Percentiles rank a stretch among this genome's conserved stretches.
phyloP scores from a whole-genome alignment of 1,140 invertebrate genomes.

The Onthophagus taurus region DNA sequence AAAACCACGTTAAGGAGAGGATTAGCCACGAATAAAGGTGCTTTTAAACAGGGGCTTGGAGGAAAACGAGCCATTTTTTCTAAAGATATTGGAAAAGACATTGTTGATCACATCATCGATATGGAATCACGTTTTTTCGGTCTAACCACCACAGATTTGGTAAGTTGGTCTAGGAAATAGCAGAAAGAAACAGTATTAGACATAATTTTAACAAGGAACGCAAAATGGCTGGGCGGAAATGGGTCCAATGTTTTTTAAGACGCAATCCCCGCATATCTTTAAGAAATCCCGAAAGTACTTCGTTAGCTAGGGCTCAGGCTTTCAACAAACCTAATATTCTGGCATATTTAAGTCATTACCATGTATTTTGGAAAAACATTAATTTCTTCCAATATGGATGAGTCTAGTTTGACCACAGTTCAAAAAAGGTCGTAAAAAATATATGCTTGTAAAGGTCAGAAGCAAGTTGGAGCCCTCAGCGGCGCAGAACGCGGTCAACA shows the following conservation, averaged over 20 bases:
- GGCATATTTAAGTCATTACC: background rate
- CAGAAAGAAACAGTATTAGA: constrained; percentile 1
- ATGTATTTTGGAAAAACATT: background rate
- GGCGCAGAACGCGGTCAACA: background rate
- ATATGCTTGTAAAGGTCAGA: constrained; percentile 3
- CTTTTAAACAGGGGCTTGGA: background rate
- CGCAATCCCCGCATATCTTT: constrained; percentile 2
- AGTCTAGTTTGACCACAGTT: constrained; percentile 2
- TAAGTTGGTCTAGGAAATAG: constrained; percentile 3
- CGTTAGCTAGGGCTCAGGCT: constrained; percentile 10
- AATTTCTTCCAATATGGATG: constrained; percentile 4
- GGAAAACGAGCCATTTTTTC: constrained; percentile 2
- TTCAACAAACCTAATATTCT: constrained; percentile 11
- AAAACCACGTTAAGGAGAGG: constrained; percentile 6
- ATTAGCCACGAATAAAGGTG: constrained; percentile 1
- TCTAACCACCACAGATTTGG: constrained; percentile 1
- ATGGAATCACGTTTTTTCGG: background rate
- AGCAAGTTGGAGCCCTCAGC: background rate
- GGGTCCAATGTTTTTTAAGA: constrained; percentile 6
- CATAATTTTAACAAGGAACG: background rate
- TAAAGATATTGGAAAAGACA: background rate
- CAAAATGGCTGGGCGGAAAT: constrained; percentile 3
- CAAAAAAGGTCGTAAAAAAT: constrained; percentile 8
- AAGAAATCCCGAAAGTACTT: constrained; percentile 8
- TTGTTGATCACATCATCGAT: background rate